Conservation (phyloP, 2,797 vertebrate genomes). For the Hippocampus kuda region DNA sequence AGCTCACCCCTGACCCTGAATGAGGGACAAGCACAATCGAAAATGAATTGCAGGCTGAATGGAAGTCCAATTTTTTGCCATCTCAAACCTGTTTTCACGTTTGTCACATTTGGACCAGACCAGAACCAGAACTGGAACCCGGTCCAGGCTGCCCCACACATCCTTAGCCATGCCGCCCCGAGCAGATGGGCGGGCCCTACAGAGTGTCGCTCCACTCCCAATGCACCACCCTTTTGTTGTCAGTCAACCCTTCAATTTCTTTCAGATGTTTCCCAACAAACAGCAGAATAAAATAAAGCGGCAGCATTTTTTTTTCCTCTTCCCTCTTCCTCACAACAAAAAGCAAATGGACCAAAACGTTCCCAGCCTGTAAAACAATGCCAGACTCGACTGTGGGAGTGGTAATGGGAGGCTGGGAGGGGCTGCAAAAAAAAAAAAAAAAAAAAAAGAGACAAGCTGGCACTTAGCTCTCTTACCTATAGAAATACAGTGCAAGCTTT, state of each 20-base stretch:
- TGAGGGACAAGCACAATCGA: background rate
- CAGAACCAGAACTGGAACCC: constrained; percentile 31
- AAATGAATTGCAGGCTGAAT: background rate
- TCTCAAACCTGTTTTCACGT: constrained; percentile 7
- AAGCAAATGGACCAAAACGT: constrained; percentile 69
- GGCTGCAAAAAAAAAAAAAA: constrained; percentile 25
- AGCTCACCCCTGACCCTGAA: background rate
- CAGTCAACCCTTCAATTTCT: constrained; percentile 63
- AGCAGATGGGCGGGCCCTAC: constrained; percentile 57
- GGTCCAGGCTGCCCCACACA: constrained; percentile 32
- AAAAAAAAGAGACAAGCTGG: constrained; percentile 47
- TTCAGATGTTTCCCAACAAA: constrained; percentile 77
- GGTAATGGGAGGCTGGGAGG: constrained; percentile 44
- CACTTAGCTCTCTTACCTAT: constrained; percentile 63
- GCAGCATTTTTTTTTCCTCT: constrained; percentile 31
- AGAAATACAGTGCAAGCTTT: constrained; percentile 55
- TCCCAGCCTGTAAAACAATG: constrained; percentile 72
- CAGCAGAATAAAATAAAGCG: constrained; percentile 66
- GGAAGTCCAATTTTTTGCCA: background rate
- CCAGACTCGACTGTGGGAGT: constrained; percentile 47
- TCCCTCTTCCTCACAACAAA: constrained; percentile 47
- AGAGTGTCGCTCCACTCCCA: constrained; percentile 51
- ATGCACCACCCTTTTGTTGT: constrained; percentile 67
- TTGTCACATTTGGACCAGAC: constrained; percentile 35
- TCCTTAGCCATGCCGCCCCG: constrained; percentile 44